These are phyloP conservation scores for Coendou prehensilis DNA, from an alignment of 2,797 vertebrate species.

Conservation along the genomic window DNA sequence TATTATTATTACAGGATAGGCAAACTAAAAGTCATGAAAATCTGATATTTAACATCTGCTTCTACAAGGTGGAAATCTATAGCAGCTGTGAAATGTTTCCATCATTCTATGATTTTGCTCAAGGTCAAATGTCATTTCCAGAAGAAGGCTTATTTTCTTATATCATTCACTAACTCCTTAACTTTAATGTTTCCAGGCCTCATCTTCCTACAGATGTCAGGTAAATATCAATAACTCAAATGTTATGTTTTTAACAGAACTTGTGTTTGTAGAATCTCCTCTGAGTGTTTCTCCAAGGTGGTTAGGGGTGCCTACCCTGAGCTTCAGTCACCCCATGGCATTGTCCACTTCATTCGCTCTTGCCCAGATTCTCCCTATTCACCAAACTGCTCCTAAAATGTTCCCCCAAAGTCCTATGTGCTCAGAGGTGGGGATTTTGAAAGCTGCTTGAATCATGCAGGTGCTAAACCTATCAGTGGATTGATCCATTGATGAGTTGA, in stretches of 20 bases:
- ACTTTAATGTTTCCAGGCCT: not conserved
- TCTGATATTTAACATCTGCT: conserved; percentile 64
- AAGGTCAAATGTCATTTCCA: conserved; percentile 64
- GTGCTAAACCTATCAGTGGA: not conserved
- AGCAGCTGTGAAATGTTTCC: conserved; percentile 50
- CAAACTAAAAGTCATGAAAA: conserved; percentile 51
- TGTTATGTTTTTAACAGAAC: not conserved
- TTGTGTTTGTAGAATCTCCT: not conserved
- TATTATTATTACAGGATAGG: conserved; percentile 11
- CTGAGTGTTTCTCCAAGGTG: not conserved
- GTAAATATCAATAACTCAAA: conserved; percentile 17
- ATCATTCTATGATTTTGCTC: conserved; percentile 45
- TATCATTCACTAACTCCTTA: conserved; percentile 27
- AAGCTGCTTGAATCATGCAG: not conserved
- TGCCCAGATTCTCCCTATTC: not conserved
- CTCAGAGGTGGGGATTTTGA: not conserved
- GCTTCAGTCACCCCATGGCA: not conserved
- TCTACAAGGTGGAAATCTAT: conserved; percentile 28
- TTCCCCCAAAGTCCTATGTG: not conserved
- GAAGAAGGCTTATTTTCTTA: conserved; percentile 49
- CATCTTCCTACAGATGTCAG: not conserved
- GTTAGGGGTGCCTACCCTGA: not conserved
- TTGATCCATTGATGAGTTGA: not conserved
- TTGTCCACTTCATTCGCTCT: not conserved
- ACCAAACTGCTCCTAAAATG: not conserved